These are phyloP conservation scores for Macropis europaea DNA, from an alignment of 2,888 invertebrate species.

Conservation along the genomic window DNA sequence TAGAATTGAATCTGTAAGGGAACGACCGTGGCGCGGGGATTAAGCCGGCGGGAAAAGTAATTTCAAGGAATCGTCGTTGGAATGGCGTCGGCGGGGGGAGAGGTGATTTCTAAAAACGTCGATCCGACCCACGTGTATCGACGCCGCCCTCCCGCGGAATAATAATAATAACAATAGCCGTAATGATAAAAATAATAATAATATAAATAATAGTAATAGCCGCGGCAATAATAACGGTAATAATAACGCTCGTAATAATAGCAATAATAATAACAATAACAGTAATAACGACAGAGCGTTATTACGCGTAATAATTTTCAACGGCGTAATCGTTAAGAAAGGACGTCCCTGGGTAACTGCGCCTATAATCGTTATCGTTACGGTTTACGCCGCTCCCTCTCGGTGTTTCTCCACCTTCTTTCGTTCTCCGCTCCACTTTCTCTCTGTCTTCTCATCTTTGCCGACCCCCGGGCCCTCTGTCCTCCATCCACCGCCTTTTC, in stretches of 20 bases:
- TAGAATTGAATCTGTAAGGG: too few species aligned
- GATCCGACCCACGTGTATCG: background rate
- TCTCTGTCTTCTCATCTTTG: slow-evolving; percentile 48
- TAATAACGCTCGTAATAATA: slow-evolving; percentile 69
- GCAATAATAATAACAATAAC: slow-evolving; percentile 76
- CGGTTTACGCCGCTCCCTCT: slow-evolving; percentile 79
- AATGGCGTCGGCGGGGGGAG: too few species aligned
- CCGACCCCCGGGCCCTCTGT: slow-evolving; percentile 16
- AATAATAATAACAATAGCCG: slow-evolving; percentile 56
- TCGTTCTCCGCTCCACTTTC: slow-evolving; percentile 23
- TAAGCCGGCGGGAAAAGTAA: too few species aligned
- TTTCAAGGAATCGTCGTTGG: too few species aligned
- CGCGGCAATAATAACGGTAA: slow-evolving; percentile 60
- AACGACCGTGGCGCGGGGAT: too few species aligned
- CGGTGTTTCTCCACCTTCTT: slow-evolving; percentile 54
- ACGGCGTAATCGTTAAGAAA: slow-evolving; percentile 80
- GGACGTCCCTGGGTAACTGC: slow-evolving; percentile 77
- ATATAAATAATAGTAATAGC: slow-evolving; percentile 57
- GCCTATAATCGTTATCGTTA: slow-evolving; percentile 80
- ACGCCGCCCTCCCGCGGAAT: background rate
- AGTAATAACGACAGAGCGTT: slow-evolving; percentile 77
- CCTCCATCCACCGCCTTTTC: background rate
- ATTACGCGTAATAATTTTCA: slow-evolving; percentile 79
- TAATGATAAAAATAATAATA: slow-evolving; percentile 59
- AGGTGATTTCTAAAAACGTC: slow-evolving; percentile 13